Conservation (phyloP, 1,140 invertebrate species). For the Drosophila pandora region DNA sequence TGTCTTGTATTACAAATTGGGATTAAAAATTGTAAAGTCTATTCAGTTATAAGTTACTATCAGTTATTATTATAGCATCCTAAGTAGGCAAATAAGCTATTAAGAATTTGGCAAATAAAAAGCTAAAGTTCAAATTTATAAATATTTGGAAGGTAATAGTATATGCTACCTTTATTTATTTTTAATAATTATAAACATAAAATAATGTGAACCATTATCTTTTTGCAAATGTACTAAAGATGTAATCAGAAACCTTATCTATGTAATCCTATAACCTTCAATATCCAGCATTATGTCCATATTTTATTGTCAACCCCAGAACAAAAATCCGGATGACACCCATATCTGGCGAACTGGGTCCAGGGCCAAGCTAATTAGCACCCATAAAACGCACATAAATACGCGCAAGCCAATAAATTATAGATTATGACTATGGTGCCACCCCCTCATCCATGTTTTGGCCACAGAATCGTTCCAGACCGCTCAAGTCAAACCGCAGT, state of each 20-base stretch:
- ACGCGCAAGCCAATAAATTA: conserved; percentile 71
- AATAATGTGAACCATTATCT: too few species aligned
- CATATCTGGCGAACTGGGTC: background rate
- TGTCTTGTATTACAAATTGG: too few species aligned
- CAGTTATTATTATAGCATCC: too few species aligned
- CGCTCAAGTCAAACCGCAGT: conserved; percentile 22
- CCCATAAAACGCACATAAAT: conserved; percentile 80
- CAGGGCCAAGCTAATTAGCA: conserved; percentile 69
- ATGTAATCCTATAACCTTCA: background rate
- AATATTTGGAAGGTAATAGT: too few species aligned
- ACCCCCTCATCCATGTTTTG: conserved; percentile 16
- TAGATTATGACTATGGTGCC: conserved; percentile 71
- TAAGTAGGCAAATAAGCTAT: too few species aligned
- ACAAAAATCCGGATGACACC: background rate
- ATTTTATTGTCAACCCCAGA: conserved; percentile 50
- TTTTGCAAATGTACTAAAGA: too few species aligned
- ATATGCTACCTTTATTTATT: too few species aligned
- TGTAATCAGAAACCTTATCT: background rate
- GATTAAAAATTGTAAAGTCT: too few species aligned
- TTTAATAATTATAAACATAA: too few species aligned
- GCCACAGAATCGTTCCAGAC: background rate
- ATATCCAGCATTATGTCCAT: conserved; percentile 3
- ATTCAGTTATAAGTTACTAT: too few species aligned
- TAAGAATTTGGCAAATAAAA: too few species aligned
- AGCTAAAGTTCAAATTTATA: too few species aligned